Evolutionary conservation across 2,888 invertebrate species (phyloP), one percentile per base, ranked within the genome.

Genomic region (Spisula solida): DNA sequence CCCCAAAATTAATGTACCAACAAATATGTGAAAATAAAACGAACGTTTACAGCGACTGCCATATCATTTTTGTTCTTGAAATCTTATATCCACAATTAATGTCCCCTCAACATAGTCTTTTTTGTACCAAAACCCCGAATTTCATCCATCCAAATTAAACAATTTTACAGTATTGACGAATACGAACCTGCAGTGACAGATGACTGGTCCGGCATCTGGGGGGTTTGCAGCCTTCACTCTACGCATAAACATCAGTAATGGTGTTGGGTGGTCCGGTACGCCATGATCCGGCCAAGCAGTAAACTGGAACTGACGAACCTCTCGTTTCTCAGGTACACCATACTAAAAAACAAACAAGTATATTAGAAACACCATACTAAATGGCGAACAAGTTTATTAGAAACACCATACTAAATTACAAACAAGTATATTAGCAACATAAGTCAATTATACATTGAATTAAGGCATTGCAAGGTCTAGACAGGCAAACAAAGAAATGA

Each of bases 241-340:
- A 85, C 99, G 98, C 95, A 99, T 97, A 97, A 99, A 99, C 97
- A 99, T 99, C 93, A 99, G 97, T 97, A 99, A 99, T 0, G 99
- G 99, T 0, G 99, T 99, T 0, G 99, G 99, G 97, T 99, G 99
- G 96, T 99, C 99, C 1, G 99, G 99, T 4, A 99, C 99, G 1
- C 97, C 99, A 96, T 99, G 99, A 97, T 99, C 99, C 0, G 99
- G 99, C 99, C 99, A 99, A 6, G 99, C 99, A 0, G 99, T 99
- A 96, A 99, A 99, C 97, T 99, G 99, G 94, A 99, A 97, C 96
- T 99, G 99, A 95, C 99, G 98, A 85, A 99, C 98, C 97, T 99
- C 99, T 0, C 99, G 98, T 48, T 98, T 98, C 96, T 96, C 96
- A 31, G 95, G 95, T 82, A 94, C 95, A 51, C 96, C 96, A 93